Conservation (phyloP, 2,113 vertebrate genomes). For the Dendropsophus ebraccatus region DNA sequence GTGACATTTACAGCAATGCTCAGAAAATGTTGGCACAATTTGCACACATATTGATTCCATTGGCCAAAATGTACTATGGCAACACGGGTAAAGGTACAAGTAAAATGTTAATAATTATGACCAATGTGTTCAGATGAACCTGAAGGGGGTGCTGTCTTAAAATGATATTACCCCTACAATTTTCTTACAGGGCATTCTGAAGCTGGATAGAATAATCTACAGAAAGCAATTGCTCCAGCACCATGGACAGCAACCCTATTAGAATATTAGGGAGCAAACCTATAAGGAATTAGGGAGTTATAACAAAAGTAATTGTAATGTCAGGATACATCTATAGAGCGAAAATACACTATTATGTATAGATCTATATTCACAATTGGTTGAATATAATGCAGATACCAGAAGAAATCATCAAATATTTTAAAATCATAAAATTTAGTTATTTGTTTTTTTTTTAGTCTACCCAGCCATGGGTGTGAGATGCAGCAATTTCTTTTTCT, state of each 20-base stretch:
- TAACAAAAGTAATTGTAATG: neutral
- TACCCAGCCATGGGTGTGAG: no score
- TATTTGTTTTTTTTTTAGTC: neutral
- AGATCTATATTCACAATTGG: neutral
- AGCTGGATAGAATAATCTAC: neutral
- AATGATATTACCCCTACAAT: neutral
- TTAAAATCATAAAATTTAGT: neutral
- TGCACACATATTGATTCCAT: no score
- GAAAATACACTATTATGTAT: no score
- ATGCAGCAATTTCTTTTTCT: no score
- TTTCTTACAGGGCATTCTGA: neutral
- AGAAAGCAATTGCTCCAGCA: neutral
- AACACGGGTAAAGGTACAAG: no score
- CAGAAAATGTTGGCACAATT: no score
- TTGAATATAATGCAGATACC: neutral
- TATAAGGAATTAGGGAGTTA: neutral
- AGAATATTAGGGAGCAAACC: neutral
- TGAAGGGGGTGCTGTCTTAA: neutral
- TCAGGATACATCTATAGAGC: neutral
- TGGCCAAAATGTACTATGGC: no score
- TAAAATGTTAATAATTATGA: neutral
- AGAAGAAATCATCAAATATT: neutral
- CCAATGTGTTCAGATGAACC: neutral
- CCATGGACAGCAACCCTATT: neutral
- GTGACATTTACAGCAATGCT: no score